phyloP scores from a whole-genome alignment of 37 sponge, comb jelly and placozoan species.

The Ianthella basta region DNA sequence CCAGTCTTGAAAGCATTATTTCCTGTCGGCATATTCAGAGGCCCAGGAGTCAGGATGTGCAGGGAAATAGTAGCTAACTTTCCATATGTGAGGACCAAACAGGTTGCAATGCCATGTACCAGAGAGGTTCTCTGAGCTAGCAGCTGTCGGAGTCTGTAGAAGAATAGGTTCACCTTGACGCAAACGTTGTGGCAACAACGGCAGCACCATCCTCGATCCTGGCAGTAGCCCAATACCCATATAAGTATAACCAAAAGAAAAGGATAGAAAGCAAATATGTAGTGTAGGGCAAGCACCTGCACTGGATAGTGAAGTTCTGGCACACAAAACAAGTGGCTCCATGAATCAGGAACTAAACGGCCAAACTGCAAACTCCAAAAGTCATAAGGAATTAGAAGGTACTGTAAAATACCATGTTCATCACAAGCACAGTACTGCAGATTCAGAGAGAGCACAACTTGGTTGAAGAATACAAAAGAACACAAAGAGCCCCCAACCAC shows the following conservation, averaged over 20 bases:
- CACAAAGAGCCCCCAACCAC: background rate
- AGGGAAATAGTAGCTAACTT: background rate
- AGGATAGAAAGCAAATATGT: conserved; percentile 59
- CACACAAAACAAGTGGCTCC: too few species aligned
- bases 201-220: background rate
- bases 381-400: background rate
- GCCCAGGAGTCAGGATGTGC: background rate
- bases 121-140: background rate
- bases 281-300: conserved; percentile 35
- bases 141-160: background rate
- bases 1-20: too few species aligned
- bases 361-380: background rate
- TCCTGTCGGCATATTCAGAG: background rate
- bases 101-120: background rate
- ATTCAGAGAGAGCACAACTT: background rate
- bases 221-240: background rate
- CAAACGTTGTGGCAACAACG: background rate
- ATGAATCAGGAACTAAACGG: conserved; percentile 1
- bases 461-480: conserved; percentile 11
- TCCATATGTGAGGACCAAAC: conserved; percentile 12
- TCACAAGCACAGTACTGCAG: background rate
- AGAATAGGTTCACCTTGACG: background rate
- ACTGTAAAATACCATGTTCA: background rate
- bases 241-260: background rate
- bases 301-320: too few species aligned